Evolutionary conservation across 1,140 invertebrate species (phyloP).

Genomic region (Drosophila pachea): DNA sequence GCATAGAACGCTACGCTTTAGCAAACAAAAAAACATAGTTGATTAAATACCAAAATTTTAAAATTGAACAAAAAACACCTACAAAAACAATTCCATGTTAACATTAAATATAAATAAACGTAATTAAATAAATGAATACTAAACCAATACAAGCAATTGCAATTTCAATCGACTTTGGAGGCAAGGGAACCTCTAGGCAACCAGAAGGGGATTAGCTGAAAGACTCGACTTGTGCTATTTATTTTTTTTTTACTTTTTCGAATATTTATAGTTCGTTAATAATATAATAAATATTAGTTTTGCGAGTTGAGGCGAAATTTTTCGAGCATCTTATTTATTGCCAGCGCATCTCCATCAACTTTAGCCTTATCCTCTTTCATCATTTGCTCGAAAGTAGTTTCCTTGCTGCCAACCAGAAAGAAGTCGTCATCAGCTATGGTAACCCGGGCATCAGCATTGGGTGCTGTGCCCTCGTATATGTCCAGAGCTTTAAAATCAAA

Average conservation of each 20-base stretch:
- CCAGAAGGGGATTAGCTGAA: no score
- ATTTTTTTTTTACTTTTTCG: background rate
- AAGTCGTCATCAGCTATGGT: conserved; percentile 74
- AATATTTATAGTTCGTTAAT: no score
- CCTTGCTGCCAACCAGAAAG: conserved; percentile 69
- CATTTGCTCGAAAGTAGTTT: conserved; percentile 65
- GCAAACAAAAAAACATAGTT: conserved; percentile 55
- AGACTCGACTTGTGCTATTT: background rate
- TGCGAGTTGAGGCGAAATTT: conserved; percentile 69
- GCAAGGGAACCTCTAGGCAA: no score
- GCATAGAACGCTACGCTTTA: conserved; percentile 51
- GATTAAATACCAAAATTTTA: conserved; percentile 65
- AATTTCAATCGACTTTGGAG: background rate
- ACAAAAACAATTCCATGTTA: conserved; percentile 78
- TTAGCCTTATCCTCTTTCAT: conserved; percentile 59
- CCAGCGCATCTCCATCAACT: conserved; percentile 65
- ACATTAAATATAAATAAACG: conserved; percentile 78
- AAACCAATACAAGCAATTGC: conserved; percentile 42
- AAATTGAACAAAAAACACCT: conserved; percentile 65
- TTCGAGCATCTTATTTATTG: conserved; percentile 71
- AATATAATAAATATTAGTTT: conserved; percentile 22
- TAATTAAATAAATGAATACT: conserved; percentile 75
- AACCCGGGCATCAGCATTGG: conserved; percentile 55
- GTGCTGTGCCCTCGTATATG: conserved; percentile 67
- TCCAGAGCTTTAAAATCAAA: conserved; percentile 78